phyloP scores from a whole-genome alignment of 2,113 vertebrate species.

The Merops nubicus region DNA sequence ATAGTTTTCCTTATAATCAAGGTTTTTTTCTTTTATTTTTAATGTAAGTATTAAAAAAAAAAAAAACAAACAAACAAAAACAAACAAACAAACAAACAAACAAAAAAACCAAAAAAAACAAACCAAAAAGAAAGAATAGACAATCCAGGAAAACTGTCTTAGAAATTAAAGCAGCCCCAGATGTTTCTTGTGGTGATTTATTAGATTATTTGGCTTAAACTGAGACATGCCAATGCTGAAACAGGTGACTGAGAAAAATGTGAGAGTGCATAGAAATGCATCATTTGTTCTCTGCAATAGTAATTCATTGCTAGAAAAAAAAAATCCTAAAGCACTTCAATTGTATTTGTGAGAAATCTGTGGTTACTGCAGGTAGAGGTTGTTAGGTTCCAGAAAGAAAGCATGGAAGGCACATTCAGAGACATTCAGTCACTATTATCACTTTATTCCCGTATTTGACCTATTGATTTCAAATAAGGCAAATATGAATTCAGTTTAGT shows the following conservation, averaged over 20 bases:
- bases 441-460: not conserved
- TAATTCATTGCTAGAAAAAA: not conserved
- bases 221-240: not conserved
- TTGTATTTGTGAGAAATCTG: not conserved
- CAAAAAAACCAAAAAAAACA: too few species aligned
- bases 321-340: not conserved
- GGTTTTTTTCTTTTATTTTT: too few species aligned
- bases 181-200: not conserved
- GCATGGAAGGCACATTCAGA: not conserved
- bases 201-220: not conserved
- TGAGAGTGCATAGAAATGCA: not conserved
- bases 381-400: not conserved
- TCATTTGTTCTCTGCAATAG: not conserved
- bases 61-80: too few species aligned
- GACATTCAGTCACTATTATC: not conserved
- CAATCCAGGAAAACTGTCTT: not conserved
- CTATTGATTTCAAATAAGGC: not conserved
- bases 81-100: too few species aligned
- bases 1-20: not conserved
- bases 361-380: not conserved
- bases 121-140: not conserved
- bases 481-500: not conserved
- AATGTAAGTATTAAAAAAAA: not conserved
- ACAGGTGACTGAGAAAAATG: conserved; percentile 4
- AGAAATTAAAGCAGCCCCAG: not conserved